Percentiles rank a stretch among this genome's conserved stretches.
phyloP scores from a whole-genome alignment of 2,113 vertebrate genomes.

The Callorhinus ursinus region DNA sequence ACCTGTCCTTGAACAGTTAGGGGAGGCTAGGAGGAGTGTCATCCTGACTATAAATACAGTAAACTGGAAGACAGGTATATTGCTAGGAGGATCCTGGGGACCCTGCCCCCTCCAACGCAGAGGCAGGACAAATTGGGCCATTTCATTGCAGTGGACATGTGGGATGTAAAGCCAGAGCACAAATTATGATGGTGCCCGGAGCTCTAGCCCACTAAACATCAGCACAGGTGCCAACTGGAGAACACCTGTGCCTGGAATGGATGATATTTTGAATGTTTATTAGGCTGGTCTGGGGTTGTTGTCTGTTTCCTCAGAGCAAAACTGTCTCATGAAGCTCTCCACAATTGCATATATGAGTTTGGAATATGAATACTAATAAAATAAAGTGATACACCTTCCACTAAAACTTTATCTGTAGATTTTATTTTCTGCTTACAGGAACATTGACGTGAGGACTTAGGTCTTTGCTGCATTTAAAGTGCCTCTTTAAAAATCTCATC shows the following conservation, averaged over 20 bases:
- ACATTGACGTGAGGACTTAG: conserved; percentile 55
- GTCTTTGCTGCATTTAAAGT: conserved; percentile 78
- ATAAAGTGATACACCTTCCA: conserved; percentile 61
- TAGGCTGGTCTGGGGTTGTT: background rate
- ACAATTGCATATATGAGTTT: background rate
- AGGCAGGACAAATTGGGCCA: background rate
- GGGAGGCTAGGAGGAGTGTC: background rate
- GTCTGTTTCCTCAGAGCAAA: conserved; percentile 28
- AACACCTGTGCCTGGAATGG: background rate
- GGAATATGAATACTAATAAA: conserved; percentile 72
- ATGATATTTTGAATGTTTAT: conserved; percentile 33
- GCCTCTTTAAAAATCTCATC: conserved; percentile 78
- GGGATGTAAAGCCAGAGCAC: background rate
- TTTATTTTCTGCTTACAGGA: conserved; percentile 76
- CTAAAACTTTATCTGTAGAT: conserved; percentile 77
- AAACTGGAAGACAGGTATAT: background rate
- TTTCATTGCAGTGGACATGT: background rate
- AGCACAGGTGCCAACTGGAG: background rate
- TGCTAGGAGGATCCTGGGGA: background rate
- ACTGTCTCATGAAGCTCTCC: conserved; percentile 25
- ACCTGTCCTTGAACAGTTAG: background rate
- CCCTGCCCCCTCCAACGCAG: background rate
- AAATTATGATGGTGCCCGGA: background rate
- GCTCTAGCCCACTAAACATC: background rate
- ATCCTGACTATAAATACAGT: background rate